Evolutionary conservation across 2,888 invertebrate genomes (phyloP).

Genomic region (Drosophila macrothrix): DNA sequence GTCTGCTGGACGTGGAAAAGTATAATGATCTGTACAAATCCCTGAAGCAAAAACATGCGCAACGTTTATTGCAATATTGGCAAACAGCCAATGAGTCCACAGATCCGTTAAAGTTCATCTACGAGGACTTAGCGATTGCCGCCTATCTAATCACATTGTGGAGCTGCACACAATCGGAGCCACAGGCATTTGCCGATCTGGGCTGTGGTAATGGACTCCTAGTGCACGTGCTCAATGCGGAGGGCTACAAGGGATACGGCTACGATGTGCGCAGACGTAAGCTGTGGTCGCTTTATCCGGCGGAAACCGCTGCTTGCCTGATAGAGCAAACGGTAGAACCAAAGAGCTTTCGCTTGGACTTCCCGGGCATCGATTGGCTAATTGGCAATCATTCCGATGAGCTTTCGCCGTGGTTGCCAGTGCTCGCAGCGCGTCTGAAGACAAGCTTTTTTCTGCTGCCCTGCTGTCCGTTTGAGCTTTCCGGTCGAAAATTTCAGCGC

Average conservation of each 20-base stretch:
- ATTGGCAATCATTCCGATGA: constrained; percentile 99
- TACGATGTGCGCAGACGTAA: constrained; percentile 93
- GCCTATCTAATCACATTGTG: constrained; percentile 93
- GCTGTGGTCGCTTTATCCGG: constrained; percentile 94
- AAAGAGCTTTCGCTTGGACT: constrained; percentile 85
- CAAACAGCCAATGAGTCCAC: constrained; percentile 95
- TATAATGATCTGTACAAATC: constrained; percentile 90
- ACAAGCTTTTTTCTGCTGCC: constrained; percentile 96
- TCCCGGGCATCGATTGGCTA: constrained; percentile 92
- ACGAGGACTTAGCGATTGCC: constrained; percentile 98
- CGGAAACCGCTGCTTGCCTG: constrained; percentile 86
- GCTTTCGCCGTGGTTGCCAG: constrained; percentile 99
- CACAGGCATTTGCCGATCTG: constrained; percentile 93
- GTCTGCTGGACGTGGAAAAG: constrained; percentile 88
- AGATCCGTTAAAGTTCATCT: constrained; percentile 97
- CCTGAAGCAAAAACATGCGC: constrained; percentile 92
- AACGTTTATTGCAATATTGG: constrained; percentile 92
- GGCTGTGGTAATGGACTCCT: constrained; percentile 99
- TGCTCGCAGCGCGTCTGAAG: constrained; percentile 92
- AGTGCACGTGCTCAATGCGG: constrained; percentile 92
- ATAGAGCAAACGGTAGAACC: constrained; percentile 86
- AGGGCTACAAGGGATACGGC: constrained; percentile 93
- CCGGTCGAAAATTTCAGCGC: constrained; percentile 92
- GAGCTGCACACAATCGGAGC: constrained; percentile 86
- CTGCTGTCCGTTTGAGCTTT: constrained; percentile 97